A percentile compares a stretch with the other conserved stretches of the same genome.
These are phyloP conservation scores for Tympanoctomys barrerae DNA, from an alignment of 2,797 vertebrate genomes.

Conservation along the genomic window DNA sequence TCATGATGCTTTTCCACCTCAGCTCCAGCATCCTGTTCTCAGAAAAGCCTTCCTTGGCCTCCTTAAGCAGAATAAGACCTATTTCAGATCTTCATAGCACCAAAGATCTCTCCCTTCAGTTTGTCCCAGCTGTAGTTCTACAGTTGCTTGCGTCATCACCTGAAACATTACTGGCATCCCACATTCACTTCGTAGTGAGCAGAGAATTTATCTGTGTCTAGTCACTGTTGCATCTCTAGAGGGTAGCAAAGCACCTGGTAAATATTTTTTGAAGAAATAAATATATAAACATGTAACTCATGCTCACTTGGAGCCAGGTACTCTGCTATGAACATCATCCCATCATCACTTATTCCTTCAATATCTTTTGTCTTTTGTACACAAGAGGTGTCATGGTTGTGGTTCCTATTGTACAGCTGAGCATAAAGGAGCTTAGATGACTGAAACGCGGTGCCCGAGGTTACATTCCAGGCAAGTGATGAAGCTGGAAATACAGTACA, in stretches of 20 bases:
- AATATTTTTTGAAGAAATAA: conserved; percentile 45
- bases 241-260: not conserved
- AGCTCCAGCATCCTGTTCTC: not conserved
- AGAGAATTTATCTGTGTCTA: conserved; percentile 15
- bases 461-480: not conserved
- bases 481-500: not conserved
- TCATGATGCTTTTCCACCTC: not conserved
- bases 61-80: not conserved
- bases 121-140: not conserved
- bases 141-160: not conserved
- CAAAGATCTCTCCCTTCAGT: not conserved
- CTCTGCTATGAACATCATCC: not conserved
- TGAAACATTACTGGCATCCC: not conserved
- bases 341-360: not conserved
- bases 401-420: not conserved
- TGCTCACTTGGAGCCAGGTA: not conserved
- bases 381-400: not conserved
- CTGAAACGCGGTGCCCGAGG: not conserved
- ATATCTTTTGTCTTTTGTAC: not conserved
- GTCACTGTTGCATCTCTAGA: not conserved
- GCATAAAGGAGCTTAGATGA: not conserved
- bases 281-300: not conserved
- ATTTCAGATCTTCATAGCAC: not conserved
- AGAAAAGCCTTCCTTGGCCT: not conserved
- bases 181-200: not conserved